Evolutionary conservation across 1,140 invertebrate species (phyloP).

Genomic region (Nymphalis io): DNA sequence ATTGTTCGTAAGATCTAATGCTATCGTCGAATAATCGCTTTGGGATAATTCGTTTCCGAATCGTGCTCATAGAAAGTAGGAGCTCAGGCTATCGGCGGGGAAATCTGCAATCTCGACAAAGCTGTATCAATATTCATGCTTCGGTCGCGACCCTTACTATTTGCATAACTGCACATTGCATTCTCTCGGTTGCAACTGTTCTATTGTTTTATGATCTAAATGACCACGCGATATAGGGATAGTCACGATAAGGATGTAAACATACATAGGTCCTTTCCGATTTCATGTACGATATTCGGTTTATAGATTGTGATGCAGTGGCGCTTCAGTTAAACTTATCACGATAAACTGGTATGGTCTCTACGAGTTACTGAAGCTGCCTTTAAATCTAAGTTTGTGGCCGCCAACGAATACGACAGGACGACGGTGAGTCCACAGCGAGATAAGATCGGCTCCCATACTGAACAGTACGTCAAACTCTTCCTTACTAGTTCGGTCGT

Average conservation of each 20-base stretch:
- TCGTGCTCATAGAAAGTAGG: conserved; percentile 72
- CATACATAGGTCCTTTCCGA: conserved; percentile 43
- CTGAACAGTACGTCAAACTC: conserved; percentile 36
- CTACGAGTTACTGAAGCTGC: conserved; percentile 29
- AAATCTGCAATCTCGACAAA: conserved; percentile 76
- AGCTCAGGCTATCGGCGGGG: conserved; percentile 60
- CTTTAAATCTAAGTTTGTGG: conserved; percentile 35
- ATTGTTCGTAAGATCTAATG: conserved; percentile 44
- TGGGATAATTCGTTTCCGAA: conserved; percentile 69
- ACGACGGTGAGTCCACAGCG: conserved; percentile 22
- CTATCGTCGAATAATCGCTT: conserved; percentile 63
- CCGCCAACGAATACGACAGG: conserved; percentile 32
- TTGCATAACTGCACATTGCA: conserved; percentile 77
- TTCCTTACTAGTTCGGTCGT: conserved; percentile 37
- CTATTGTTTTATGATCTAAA: conserved; percentile 80
- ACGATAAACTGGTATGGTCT: conserved; percentile 24
- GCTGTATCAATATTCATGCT: conserved; percentile 79
- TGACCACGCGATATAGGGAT: conserved; percentile 72
- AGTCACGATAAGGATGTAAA: conserved; percentile 74
- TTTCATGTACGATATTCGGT: conserved; percentile 38
- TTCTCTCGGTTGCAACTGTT: conserved; percentile 73
- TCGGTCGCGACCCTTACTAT: conserved; percentile 74
- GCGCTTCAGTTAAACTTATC: conserved; percentile 31
- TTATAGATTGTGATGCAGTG: conserved; percentile 28
- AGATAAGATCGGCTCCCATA: conserved; percentile 37